These are phyloP conservation scores for Coracopsis vasa DNA, from an alignment of 2,113 vertebrate genomes.

Conservation along the genomic window DNA sequence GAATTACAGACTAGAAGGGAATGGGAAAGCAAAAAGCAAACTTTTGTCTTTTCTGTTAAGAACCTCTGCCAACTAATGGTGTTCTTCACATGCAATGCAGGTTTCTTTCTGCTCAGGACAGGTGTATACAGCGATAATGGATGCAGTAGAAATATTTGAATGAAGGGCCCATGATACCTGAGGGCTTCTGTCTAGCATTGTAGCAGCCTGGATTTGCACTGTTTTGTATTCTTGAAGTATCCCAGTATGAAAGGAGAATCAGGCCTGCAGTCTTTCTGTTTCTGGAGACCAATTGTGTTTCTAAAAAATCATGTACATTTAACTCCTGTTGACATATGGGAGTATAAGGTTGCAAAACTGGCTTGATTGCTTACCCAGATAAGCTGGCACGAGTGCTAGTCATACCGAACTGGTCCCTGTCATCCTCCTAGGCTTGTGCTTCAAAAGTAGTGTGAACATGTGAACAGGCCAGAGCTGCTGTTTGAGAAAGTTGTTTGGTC, in stretches of 20 bases:
- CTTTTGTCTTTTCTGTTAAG: not conserved
- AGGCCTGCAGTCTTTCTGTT: not conserved
- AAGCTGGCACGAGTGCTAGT: not conserved
- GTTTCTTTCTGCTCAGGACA: not conserved
- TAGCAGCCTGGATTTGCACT: not conserved
- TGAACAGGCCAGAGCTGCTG: not conserved
- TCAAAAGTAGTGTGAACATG: not conserved
- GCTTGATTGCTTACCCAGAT: not conserved
- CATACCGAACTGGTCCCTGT: not conserved
- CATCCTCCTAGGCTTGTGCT: not conserved
- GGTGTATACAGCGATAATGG: not conserved
- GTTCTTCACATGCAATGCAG: not conserved
- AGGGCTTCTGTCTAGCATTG: not conserved
- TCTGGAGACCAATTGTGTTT: not conserved
- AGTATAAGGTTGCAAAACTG: not conserved
- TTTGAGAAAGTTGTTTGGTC: not conserved
- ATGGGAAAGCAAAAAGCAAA: not conserved
- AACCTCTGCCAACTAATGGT: not conserved
- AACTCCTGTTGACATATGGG: not conserved
- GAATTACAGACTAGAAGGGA: not conserved
- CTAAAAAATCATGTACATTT: not conserved
- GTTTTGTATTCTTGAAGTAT: not conserved
- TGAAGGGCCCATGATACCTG: not conserved
- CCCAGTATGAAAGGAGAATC: not conserved
- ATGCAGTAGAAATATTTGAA: not conserved